Evolutionary conservation across 1,140 invertebrate genomes (phyloP).

Genomic region (Sinonovacula constricta): DNA sequence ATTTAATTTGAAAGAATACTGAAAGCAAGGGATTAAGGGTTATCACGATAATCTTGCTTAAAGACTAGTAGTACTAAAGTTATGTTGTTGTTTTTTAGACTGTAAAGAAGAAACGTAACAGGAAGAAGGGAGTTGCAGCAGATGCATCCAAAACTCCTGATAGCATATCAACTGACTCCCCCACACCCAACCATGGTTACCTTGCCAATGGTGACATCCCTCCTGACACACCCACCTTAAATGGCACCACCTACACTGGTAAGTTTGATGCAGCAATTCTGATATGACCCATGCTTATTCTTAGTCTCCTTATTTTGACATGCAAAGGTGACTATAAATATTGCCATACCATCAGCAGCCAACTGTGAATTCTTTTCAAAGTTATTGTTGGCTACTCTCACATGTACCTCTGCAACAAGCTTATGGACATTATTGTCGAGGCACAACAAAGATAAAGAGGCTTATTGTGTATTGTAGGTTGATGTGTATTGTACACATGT

Average conservation of each 20-base stretch:
- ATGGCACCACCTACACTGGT: slow-evolving; percentile 54
- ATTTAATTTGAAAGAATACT: not conserved
- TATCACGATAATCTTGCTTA: slow-evolving; percentile 2
- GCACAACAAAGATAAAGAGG: too few relatives aligned
- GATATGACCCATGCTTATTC: not conserved
- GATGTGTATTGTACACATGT: too few relatives aligned
- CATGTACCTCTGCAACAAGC: too few relatives aligned
- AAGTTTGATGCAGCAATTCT: not conserved
- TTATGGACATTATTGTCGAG: too few relatives aligned
- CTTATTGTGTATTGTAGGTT: too few relatives aligned
- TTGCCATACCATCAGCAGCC: too few relatives aligned
- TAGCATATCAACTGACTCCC: slow-evolving; percentile 17
- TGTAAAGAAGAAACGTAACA: slow-evolving; percentile 72
- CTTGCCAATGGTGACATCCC: slow-evolving; percentile 46
- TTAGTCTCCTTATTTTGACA: not conserved
- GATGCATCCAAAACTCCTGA: slow-evolving; percentile 4
- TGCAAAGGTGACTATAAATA: too few relatives aligned
- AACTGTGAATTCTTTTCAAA: too few relatives aligned
- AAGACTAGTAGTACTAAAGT: not conserved
- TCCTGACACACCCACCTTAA: slow-evolving; percentile 22
- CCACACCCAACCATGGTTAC: not conserved
- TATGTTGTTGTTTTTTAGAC: too few relatives aligned
- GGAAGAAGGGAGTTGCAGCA: slow-evolving; percentile 63
- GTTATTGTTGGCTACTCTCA: too few relatives aligned
- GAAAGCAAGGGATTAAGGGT: not conserved